Percentiles rank a stretch among this genome's conserved stretches.
Conservation (phyloP, 1,140 invertebrate species). For the Drosophila lacteicornis region DNA sequence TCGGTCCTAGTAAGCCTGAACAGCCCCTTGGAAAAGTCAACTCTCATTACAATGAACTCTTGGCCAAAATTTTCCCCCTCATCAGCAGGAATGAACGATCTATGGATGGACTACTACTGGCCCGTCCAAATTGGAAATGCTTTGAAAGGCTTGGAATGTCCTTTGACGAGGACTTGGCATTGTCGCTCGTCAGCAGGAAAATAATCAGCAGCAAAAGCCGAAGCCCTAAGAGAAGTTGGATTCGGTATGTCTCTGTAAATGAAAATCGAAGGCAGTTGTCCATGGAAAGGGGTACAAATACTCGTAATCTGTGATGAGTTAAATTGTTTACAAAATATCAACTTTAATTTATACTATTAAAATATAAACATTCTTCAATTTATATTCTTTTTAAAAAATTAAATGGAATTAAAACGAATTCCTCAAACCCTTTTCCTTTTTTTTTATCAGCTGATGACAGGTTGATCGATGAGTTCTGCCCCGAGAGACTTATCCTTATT, state of each 20-base stretch:
- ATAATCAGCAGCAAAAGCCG: background rate
- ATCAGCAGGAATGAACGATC: conserved; percentile 10
- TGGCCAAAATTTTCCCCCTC: conserved; percentile 6
- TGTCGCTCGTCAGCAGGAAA: conserved; percentile 5
- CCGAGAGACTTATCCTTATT: conserved; percentile 21
- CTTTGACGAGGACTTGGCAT: conserved; percentile 10
- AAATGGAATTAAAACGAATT: background rate
- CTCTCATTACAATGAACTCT: conserved; percentile 40
- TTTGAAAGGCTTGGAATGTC: conserved; percentile 19
- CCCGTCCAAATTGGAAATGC: conserved; percentile 18
- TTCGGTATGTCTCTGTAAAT: background rate
- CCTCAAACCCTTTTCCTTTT: background rate
- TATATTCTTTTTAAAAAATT: too few species aligned
- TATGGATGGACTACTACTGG: background rate
- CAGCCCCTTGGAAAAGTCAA: conserved; percentile 16
- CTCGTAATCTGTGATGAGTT: too few species aligned
- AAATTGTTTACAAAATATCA: too few species aligned
- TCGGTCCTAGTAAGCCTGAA: background rate
- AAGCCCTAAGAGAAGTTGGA: background rate
- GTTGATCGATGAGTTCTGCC: conserved; percentile 72
- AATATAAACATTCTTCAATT: too few species aligned
- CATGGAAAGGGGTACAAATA: background rate
- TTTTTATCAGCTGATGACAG: conserved; percentile 38
- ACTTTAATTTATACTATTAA: too few species aligned
- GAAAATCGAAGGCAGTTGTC: background rate